Conservation (phyloP, 1,140 invertebrate species). For the Sesamia nonagrioides region DNA sequence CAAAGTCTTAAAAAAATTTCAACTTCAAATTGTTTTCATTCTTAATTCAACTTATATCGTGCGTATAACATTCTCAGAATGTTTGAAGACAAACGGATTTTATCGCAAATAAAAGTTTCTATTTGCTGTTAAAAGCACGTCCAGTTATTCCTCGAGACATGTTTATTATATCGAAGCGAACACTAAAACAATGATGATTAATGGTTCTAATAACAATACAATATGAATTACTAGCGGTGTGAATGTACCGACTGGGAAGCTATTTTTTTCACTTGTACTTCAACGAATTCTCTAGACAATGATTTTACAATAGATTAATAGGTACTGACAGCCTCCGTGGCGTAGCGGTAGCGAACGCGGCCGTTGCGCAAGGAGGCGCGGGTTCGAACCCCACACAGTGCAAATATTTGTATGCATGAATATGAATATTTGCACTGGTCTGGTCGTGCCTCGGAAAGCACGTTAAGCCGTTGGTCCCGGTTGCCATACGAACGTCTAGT, state of each 20-base stretch:
- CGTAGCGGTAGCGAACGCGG: too few species aligned
- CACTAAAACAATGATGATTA: slow-evolving; percentile 49
- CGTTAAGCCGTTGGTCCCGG: too few species aligned
- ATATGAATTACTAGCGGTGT: slow-evolving; percentile 41
- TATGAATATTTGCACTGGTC: too few species aligned
- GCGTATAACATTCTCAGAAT: background rate
- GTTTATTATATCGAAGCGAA: slow-evolving; percentile 16
- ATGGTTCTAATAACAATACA: slow-evolving; percentile 30
- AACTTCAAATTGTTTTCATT: background rate
- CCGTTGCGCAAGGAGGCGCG: too few species aligned
- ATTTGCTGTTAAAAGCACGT: slow-evolving; percentile 35
- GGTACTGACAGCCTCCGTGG: too few species aligned
- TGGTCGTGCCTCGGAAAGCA: too few species aligned
- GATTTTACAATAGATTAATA: slow-evolving; percentile 12
- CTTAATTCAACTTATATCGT: background rate
- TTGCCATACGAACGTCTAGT: too few species aligned
- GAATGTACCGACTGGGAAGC: slow-evolving; percentile 1
- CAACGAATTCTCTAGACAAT: slow-evolving; percentile 23
- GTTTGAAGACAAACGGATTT: background rate
- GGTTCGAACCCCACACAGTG: too few species aligned
- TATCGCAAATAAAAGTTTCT: background rate
- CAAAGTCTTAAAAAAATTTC: background rate
- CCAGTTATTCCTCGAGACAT: slow-evolving; percentile 27
- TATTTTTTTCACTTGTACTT: slow-evolving; percentile 8
- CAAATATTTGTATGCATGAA: too few species aligned